Conservation (phyloP, 2,888 invertebrate species). For the Crepidodera aurea region DNA sequence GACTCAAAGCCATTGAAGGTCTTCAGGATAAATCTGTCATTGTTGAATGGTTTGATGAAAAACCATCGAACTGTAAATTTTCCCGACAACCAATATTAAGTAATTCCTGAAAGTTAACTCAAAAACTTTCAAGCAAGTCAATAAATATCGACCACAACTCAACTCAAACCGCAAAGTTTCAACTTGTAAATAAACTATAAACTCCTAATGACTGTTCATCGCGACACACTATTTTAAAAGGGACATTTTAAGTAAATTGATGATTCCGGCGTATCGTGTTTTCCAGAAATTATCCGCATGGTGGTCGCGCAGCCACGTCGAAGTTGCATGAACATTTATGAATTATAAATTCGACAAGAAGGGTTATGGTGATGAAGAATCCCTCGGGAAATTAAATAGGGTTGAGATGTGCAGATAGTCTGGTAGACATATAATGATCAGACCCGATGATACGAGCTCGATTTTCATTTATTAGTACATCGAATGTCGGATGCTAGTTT, state of each 20-base stretch:
- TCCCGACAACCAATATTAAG: not conserved
- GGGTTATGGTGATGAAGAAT: conserved; percentile 49
- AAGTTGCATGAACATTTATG: conserved; percentile 47
- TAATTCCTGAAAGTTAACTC: not conserved
- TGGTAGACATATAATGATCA: conserved; percentile 24
- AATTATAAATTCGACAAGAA: conserved; percentile 52
- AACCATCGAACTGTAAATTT: too few species aligned
- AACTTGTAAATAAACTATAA: conserved; percentile 25
- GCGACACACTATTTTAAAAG: conserved; percentile 21
- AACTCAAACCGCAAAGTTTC: conserved; percentile 13
- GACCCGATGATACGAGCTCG: conserved; percentile 23
- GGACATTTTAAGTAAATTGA: conserved; percentile 14
- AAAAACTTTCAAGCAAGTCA: not conserved
- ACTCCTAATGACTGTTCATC: conserved; percentile 20
- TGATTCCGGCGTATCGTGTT: conserved; percentile 29
- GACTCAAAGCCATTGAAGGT: too few species aligned
- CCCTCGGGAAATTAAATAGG: conserved; percentile 49
- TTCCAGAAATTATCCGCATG: conserved; percentile 25
- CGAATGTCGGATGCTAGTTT: not conserved
- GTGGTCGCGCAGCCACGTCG: conserved; percentile 21
- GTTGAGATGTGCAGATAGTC: conserved; percentile 28
- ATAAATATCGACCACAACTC: not conserved
- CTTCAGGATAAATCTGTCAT: too few species aligned
- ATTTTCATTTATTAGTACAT: conserved; percentile 9
- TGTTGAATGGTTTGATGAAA: too few species aligned